A percentile compares a stretch with the other conserved stretches of the same genome.
Conservation (phyloP, 2,888 invertebrate species). For the Craniophora ligustri region DNA sequence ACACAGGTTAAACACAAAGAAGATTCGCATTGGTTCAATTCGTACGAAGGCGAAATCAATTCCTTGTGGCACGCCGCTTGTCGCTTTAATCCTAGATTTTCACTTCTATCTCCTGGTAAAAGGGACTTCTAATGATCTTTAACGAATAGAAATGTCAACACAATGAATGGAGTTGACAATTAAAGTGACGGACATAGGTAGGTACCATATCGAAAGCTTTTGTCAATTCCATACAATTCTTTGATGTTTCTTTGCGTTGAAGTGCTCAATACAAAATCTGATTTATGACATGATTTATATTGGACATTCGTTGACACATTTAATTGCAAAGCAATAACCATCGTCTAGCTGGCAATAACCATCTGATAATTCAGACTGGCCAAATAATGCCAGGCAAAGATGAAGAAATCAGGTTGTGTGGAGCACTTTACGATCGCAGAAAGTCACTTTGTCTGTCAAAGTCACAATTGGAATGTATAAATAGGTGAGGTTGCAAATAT, state of each 20-base stretch:
- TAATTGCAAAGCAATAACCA: conserved; percentile 16
- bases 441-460: conserved; percentile 57
- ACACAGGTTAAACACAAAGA: conserved; percentile 66
- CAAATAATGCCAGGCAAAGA: conserved; percentile 27
- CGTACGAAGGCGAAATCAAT: conserved; percentile 10
- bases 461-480: conserved; percentile 40
- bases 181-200: conserved; percentile 22
- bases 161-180: conserved; percentile 38
- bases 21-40: conserved; percentile 58
- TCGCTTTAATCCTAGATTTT: conserved; percentile 4
- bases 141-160: conserved; percentile 39
- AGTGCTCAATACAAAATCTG: conserved; percentile 30
- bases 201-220: conserved; percentile 48
- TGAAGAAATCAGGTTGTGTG: conserved; percentile 53
- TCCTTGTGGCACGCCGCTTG: conserved; percentile 3
- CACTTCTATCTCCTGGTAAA: conserved; percentile 26
- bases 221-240: conserved; percentile 47
- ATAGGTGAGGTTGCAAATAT: conserved; percentile 67
- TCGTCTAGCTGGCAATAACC: conserved; percentile 50
- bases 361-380: conserved; percentile 48
- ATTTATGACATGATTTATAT: conserved; percentile 37
- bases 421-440: conserved; percentile 54
- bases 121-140: conserved; percentile 36
- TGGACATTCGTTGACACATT: conserved; percentile 24
- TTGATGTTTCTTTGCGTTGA: conserved; percentile 39